phyloP scores from a whole-genome alignment of 2,113 vertebrate genomes.

The Thermophis baileyi region DNA sequence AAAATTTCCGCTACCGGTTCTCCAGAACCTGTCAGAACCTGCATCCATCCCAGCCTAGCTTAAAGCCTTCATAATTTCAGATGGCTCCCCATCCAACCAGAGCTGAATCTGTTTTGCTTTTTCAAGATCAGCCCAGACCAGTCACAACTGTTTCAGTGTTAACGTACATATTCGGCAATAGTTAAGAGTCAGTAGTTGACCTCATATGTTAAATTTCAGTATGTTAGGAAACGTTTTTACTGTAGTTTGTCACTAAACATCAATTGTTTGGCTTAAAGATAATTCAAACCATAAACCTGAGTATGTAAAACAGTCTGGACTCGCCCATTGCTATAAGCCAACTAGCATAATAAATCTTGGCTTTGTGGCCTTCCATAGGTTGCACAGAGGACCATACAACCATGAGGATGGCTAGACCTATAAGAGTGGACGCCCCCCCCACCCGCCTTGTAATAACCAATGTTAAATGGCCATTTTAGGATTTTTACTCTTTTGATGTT shows the following conservation, averaged over 20 bases:
- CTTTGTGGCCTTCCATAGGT: neutral
- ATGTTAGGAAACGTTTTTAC: neutral
- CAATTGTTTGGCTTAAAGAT: too few relatives aligned
- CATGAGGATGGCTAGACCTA: neutral
- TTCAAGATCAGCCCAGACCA: neutral
- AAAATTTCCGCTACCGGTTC: too few relatives aligned
- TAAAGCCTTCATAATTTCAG: neutral
- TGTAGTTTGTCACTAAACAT: neutral
- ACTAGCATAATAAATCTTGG: neutral
- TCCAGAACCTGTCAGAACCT: too few relatives aligned
- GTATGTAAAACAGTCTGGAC: neutral
- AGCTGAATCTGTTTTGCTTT: neutral
- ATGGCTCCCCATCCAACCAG: neutral
- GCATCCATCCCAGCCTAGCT: neutral
- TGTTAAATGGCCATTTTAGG: neutral
- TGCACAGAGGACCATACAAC: neutral
- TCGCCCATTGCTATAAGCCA: neutral
- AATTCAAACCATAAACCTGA: neutral
- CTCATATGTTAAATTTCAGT: neutral
- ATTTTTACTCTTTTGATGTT: neutral
- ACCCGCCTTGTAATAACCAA: neutral
- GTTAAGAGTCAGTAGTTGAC: neutral
- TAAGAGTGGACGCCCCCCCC: too few relatives aligned
- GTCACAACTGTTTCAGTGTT: neutral
- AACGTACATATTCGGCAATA: neutral